These are phyloP conservation scores for Polydrusus tereticollis DNA, from an alignment of 2,888 invertebrate species.

Conservation along the genomic window DNA sequence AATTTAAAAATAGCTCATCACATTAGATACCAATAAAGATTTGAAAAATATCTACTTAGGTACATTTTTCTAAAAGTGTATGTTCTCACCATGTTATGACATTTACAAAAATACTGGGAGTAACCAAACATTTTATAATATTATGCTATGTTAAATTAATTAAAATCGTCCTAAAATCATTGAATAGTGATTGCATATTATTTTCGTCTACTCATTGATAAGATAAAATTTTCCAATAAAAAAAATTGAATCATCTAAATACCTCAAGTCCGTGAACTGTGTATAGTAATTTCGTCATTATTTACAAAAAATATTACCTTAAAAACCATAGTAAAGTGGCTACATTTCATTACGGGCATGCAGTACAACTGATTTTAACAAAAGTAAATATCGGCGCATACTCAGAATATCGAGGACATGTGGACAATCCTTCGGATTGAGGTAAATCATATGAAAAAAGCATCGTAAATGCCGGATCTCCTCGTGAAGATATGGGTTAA, in stretches of 20 bases:
- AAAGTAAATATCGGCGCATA: too few species aligned
- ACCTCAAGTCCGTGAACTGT: background rate
- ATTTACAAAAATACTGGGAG: background rate
- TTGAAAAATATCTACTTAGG: background rate
- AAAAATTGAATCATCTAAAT: background rate
- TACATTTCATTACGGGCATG: too few species aligned
- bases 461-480: too few species aligned
- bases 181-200: slow-evolving; percentile 23
- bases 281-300: background rate
- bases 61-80: background rate
- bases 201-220: slow-evolving; percentile 9
- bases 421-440: too few species aligned
- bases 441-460: too few species aligned
- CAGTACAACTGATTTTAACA: too few species aligned
- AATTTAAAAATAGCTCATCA: too few species aligned
- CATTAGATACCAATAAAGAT: too few species aligned
- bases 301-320: background rate
- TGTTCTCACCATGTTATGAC: background rate
- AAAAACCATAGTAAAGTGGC: too few species aligned
- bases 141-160: background rate
- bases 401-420: too few species aligned
- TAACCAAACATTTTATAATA: background rate
- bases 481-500: too few species aligned
- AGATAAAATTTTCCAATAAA: slow-evolving; percentile 24
- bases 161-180: background rate